Base-by-base conservation (phyloP, 2,113 vertebrate species). In the Nycticryphes semicollaris region DNA sequence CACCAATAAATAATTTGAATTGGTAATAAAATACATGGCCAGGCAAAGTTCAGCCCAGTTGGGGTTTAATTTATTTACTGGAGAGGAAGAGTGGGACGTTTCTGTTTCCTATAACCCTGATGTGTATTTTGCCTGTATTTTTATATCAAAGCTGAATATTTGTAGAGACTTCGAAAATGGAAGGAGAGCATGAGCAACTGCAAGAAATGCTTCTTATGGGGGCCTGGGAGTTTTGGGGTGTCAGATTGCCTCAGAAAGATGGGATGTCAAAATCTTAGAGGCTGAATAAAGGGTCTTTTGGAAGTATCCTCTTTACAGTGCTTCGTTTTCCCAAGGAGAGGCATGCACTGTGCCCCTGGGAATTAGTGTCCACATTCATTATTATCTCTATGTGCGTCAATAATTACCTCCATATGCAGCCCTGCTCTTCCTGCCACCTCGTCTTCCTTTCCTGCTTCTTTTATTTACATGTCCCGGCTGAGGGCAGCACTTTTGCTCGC, bases 101-200 rank as follows among this genome's bases (percentile, higher is more conserved):
- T 85, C 62, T 51, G 31, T 35, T 57, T 75, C 57, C n/a, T 53
- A 1, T 76, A 45, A 18, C 45, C 57, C 25, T 33, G 13, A n/a
- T 3, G 0, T 0, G 2, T 47, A 11, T 25, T 76, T 81, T 69
- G 12, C 10, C 27, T 67, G 0, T 48, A 4, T 39, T 76, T 88
- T 81, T 70, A 19, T 37, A n/a, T n/a, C 41, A 28, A 41, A 50
- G 13, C 53, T 62, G 41, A 28, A 7, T n/a, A 25, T 74, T 18
- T 51, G 15, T 57, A 23, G 53, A 50, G 33, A 30, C 35, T 63
- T 57, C 23, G 41, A 35, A 50, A 45, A 23, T 1, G 10, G 41
- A 53, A 64, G 30, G 20, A 68, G 30, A 30, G 9, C 10, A 3
- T 6, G 25, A 75, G 25, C 0, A 1, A 51, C 45, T 60, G 27